Conservation (phyloP, 2,113 vertebrate species). For the Dicrurus megarhynchus region DNA sequence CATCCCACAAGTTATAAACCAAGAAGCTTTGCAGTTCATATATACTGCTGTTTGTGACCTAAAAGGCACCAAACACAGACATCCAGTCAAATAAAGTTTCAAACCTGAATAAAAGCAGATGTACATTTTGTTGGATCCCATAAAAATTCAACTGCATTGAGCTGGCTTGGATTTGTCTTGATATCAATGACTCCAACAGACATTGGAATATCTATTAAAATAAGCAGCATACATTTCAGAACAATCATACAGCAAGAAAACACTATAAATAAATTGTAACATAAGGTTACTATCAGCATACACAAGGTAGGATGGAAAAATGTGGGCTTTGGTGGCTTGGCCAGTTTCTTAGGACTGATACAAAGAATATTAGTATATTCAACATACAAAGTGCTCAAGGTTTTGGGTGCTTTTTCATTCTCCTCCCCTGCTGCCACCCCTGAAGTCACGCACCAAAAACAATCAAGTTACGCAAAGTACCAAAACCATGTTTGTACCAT, state of each 20-base stretch:
- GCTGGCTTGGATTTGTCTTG: conserved; percentile 81
- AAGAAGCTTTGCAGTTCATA: not conserved
- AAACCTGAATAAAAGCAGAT: conserved; percentile 87
- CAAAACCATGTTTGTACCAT: not conserved
- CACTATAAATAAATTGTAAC: not conserved
- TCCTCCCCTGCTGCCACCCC: not conserved
- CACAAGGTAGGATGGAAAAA: not conserved
- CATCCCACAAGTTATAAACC: not conserved
- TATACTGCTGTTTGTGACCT: not conserved
- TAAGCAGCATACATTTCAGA: not conserved
- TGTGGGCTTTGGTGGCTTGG: not conserved
- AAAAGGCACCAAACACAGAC: not conserved
- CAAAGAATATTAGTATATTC: not conserved
- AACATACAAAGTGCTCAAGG: not conserved
- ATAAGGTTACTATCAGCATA: not conserved
- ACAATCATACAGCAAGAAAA: not conserved
- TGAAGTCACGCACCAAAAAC: not conserved
- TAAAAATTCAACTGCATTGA: conserved; percentile 84
- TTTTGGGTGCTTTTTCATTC: not conserved
- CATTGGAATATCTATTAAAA: conserved; percentile 82
- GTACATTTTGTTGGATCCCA: conserved; percentile 85
- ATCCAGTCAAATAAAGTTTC: conserved; percentile 59
- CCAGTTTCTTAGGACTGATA: not conserved
- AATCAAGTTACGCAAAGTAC: accelerated
- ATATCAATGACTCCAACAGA: conserved; percentile 85